phyloP scores from a whole-genome alignment of 2,797 vertebrate genomes.

The Artibeus jamaicensis region DNA sequence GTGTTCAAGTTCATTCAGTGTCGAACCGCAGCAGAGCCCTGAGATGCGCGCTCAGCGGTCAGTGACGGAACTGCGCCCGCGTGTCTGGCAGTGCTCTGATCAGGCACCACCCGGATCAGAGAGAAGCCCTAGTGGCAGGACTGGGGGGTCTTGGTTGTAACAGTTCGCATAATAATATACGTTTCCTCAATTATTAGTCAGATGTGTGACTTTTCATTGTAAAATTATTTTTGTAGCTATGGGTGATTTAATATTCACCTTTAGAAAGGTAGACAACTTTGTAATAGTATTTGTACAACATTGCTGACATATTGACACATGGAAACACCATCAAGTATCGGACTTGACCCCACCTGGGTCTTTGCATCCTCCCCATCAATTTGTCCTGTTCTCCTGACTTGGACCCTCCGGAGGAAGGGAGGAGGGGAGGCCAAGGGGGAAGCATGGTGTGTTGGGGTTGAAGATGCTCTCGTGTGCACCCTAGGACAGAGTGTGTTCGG shows the following conservation, averaged over 20 bases:
- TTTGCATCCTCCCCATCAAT: accelerated
- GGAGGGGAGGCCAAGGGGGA: background rate
- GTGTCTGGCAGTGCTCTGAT: accelerated
- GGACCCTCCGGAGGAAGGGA: too few species aligned
- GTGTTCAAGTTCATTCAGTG: background rate
- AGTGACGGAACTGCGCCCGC: too few species aligned
- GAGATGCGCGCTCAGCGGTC: too few species aligned
- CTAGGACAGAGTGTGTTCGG: accelerated
- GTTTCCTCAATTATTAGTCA: background rate
- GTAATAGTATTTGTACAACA: background rate
- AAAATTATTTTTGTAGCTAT: background rate
- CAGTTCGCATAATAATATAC: background rate
- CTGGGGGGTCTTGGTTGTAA: background rate
- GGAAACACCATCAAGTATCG: background rate
- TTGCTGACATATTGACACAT: background rate
- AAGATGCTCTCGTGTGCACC: accelerated
- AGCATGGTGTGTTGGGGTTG: accelerated
- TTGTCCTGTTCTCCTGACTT: background rate
- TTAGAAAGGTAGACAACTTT: background rate
- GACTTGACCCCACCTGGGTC: accelerated
- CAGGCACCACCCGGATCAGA: accelerated
- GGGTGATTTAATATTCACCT: background rate
- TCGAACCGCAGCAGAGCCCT: background rate
- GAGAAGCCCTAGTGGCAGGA: background rate
- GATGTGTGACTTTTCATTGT: background rate